Percentiles rank a stretch among this genome's conserved stretches.
Conservation (phyloP, 2,888 invertebrate species). For the Volucella bombylans region DNA sequence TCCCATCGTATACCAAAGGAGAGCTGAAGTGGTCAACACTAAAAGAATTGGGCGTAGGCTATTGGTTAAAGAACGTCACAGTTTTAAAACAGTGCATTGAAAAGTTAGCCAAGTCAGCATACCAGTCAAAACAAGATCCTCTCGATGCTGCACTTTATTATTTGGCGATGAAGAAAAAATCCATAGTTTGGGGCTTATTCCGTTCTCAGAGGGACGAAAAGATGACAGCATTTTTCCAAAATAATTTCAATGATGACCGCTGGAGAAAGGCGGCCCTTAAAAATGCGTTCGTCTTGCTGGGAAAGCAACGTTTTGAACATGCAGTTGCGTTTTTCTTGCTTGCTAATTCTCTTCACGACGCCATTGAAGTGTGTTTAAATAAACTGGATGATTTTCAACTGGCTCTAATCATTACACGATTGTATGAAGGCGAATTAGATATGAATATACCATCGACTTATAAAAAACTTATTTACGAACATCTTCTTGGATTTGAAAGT, state of each 20-base stretch:
- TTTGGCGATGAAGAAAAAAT: constrained; percentile 98
- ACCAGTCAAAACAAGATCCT: constrained; percentile 95
- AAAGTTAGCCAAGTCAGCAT: constrained; percentile 96
- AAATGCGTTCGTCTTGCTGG: constrained; percentile 97
- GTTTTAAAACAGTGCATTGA: constrained; percentile 93
- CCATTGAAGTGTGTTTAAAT: constrained; percentile 92
- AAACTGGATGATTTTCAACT: constrained; percentile 97
- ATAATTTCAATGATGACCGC: constrained; percentile 95
- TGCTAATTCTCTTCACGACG: constrained; percentile 96
- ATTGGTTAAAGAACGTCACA: constrained; percentile 96
- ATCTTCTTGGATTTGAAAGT: constrained; percentile 89
- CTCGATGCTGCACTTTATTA: constrained; percentile 99
- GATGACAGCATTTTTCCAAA: constrained; percentile 97
- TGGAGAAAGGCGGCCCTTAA: constrained; percentile 99
- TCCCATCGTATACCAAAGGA: constrained; percentile 93
- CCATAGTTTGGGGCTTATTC: constrained; percentile 97
- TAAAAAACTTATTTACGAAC: constrained; percentile 89
- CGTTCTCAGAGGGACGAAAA: constrained; percentile 92
- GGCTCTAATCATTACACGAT: constrained; percentile 95
- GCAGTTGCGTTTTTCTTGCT: constrained; percentile 99
- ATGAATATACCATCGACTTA: constrained; percentile 83
- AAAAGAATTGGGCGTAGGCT: constrained; percentile 94
- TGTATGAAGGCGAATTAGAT: constrained; percentile 88
- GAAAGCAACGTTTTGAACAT: constrained; percentile 97
- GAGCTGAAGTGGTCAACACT: constrained; percentile 94